Percentiles rank a stretch among this genome's conserved stretches.
Conservation (phyloP, 2,113 vertebrate genomes). For the Malurus cyaneus region DNA sequence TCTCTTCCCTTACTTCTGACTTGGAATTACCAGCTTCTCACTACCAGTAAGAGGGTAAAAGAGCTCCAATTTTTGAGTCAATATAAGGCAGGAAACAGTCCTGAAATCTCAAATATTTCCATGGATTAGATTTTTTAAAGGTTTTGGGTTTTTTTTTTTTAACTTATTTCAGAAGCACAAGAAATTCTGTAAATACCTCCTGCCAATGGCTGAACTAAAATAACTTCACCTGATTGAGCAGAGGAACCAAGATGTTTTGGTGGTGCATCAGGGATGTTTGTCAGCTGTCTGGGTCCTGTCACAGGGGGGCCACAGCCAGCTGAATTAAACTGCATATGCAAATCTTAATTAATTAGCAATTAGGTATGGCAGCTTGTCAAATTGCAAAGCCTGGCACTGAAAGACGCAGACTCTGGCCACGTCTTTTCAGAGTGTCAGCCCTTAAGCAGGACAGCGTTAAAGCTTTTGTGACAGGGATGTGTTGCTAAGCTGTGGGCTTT, state of each 20-base stretch:
- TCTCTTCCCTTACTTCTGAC: background rate
- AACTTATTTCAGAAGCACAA: background rate
- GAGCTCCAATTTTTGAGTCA: background rate
- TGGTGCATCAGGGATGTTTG: background rate
- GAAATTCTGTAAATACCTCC: no score
- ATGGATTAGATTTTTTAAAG: background rate
- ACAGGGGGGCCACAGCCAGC: background rate
- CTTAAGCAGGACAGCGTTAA: background rate
- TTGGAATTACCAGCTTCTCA: background rate
- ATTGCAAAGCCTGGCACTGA: background rate
- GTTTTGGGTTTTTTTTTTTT: background rate
- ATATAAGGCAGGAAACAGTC: background rate
- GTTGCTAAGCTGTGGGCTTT: rapidly evolving
- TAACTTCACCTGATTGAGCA: background rate
- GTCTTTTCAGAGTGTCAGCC: background rate
- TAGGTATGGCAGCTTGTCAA: conserved; percentile 31
- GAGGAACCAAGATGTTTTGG: background rate
- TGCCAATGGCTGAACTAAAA: background rate
- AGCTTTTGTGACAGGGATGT: background rate
- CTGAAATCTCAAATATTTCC: background rate
- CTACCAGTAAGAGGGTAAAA: background rate
- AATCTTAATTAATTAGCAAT: conserved; percentile 44
- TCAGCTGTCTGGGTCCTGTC: background rate
- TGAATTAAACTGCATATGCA: background rate
- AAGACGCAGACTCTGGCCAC: background rate